Base-by-base conservation (phyloP, 2,888 invertebrate species). In the Mongoloraphidia duomilia region DNA sequence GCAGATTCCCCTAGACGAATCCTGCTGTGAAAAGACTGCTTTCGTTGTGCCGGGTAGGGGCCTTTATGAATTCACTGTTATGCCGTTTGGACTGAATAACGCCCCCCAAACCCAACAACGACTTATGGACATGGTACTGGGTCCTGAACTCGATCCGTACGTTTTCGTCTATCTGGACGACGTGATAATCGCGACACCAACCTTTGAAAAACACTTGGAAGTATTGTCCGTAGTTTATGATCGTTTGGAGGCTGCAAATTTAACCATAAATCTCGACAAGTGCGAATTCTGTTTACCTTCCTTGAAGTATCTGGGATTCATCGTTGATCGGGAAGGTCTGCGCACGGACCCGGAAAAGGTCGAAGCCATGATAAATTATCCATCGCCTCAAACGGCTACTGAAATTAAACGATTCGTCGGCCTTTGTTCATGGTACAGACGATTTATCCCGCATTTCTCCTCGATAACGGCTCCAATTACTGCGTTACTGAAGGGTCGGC, bases 1-100 rank as follows among this genome's bases (percentile, higher is more conserved):
- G n/a, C n/a, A n/a, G n/a, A n/a, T n/a, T n/a, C n/a, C n/a, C n/a
- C n/a, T n/a, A 9, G 41, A 26, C 17, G 49, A 47, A 11, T 52
- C 49, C 41, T 51, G 56, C 17, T 13, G 46, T 10, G 57, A 58
- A 44, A 60, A 60, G 49, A 60, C 60, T 17, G 60, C 61, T 8
- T 64, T 63, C 53, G 50, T 53, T 12, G 54, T 63, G 1, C 57
- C 58, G 3, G 55, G 58, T 10, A 49, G 58, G 35, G 61, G 61
- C 3, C 53, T 58, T 8, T 61, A 57, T 47, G 54, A 62, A 34
- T 61, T 58, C 36, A n/a, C n/a, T n/a, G n/a, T 47, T 48, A 8
- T n/a, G n/a, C n/a, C n/a, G n/a, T n/a, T n/a, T n/a, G n/a, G n/a
- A n/a, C n/a, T n/a, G n/a, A n/a, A n/a, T n/a, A n/a, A n/a, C n/a